phyloP scores from a whole-genome alignment of 2,888 invertebrate species.

The Sinodicranocentrus sp. region DNA sequence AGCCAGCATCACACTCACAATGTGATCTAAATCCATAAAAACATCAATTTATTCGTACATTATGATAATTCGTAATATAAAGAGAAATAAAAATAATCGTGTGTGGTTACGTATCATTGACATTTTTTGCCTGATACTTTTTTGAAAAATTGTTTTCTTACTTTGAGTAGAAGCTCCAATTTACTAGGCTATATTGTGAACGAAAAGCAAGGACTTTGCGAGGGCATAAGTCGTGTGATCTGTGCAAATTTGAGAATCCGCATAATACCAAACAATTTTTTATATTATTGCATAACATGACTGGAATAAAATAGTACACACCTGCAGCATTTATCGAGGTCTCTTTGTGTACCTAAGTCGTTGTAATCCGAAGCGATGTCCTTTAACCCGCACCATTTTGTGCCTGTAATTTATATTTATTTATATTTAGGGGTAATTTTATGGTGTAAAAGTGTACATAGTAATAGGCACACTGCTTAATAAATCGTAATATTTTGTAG shows the following conservation, averaged over 20 bases:
- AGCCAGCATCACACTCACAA: conserved; percentile 90
- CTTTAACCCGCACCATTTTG: conserved; percentile 95
- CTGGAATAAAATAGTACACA: no score
- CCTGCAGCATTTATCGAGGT: conserved; percentile 90
- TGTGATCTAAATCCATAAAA: conserved; percentile 83
- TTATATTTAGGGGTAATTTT: not conserved
- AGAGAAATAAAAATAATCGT: no score
- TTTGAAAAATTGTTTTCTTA: conserved; percentile 78
- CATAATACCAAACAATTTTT: not conserved
- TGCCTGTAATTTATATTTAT: conserved; percentile 82
- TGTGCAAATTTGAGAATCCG: not conserved
- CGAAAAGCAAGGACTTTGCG: conserved; percentile 86
- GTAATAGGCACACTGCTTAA: no score
- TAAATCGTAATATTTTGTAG: no score
- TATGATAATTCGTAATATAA: not conserved
- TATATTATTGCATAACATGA: no score
- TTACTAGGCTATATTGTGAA: conserved; percentile 88
- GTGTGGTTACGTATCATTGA: not conserved
- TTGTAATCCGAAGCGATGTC: conserved; percentile 91
- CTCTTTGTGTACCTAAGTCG: conserved; percentile 87
- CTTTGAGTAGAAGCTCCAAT: conserved; percentile 91
- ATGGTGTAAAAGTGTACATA: no score
- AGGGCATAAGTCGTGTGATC: conserved; percentile 92
- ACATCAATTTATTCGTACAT: not conserved
- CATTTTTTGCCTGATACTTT: no score